Percentiles rank a stretch among this genome's conserved stretches.
Conservation (phyloP, 1,140 invertebrate genomes). For the Zaprionus nigranus region DNA sequence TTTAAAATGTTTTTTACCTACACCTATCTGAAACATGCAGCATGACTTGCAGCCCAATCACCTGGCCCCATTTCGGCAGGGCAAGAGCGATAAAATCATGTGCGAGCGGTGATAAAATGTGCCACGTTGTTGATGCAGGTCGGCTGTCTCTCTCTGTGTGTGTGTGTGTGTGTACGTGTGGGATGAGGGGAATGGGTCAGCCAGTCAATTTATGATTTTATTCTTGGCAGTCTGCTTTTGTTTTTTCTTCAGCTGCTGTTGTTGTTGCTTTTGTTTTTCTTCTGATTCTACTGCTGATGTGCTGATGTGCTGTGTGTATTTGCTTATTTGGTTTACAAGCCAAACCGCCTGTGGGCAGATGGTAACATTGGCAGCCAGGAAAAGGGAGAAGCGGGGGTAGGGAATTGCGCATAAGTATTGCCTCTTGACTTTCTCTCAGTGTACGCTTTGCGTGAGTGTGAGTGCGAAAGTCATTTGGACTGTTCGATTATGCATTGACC, state of each 20-base stretch:
- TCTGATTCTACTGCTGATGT: background rate
- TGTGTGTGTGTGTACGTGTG: conserved; percentile 10
- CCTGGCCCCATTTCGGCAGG: conserved; percentile 11
- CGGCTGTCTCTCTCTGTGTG: conserved; percentile 1
- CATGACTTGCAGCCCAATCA: conserved; percentile 15
- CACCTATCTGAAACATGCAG: conserved; percentile 8
- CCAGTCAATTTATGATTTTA: conserved; percentile 66
- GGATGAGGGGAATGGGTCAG: conserved; percentile 2
- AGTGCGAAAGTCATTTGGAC: conserved; percentile 47
- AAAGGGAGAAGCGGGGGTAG: background rate
- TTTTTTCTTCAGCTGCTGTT: conserved; percentile 10
- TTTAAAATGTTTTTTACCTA: background rate
- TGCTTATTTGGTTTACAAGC: conserved; percentile 36
- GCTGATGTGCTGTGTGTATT: conserved; percentile 3
- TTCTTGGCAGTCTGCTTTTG: conserved; percentile 50
- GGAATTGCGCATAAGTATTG: conserved; percentile 28
- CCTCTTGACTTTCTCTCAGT: conserved; percentile 12
- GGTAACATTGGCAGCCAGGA: background rate
- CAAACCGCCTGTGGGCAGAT: conserved; percentile 17
- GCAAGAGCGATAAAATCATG: conserved; percentile 42
- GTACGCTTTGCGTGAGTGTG: conserved; percentile 14
- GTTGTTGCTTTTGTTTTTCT: conserved; percentile 11
- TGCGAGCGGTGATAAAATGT: conserved; percentile 65
- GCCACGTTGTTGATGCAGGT: conserved; percentile 66
- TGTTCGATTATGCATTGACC: conserved; percentile 70